These are phyloP conservation scores for Bruchidius siliquastri DNA, from an alignment of 2,888 invertebrate genomes.

Conservation along the genomic window DNA sequence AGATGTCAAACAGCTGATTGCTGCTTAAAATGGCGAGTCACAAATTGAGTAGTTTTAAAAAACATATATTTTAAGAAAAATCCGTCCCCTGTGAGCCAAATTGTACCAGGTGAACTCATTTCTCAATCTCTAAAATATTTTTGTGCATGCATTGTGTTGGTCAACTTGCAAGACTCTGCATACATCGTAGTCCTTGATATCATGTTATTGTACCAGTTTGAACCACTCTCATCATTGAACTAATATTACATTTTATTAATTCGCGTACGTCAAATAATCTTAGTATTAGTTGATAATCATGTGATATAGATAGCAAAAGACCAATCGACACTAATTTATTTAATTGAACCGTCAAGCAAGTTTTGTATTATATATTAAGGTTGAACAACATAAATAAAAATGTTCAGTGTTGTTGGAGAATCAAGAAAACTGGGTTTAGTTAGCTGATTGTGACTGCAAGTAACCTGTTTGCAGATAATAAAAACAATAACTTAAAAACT, in stretches of 20 bases:
- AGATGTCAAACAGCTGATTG: slow-evolving; percentile 38
- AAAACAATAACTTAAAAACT: not conserved
- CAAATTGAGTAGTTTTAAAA: slow-evolving; percentile 28
- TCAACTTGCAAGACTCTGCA: not conserved
- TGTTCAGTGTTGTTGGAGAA: not conserved
- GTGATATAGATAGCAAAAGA: slow-evolving; percentile 20
- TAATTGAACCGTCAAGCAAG: slow-evolving; percentile 13
- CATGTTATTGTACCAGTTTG: slow-evolving; percentile 25
- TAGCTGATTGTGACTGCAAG: not conserved
- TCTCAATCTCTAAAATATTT: slow-evolving; percentile 11
- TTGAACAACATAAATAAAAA: not conserved
- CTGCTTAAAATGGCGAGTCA: slow-evolving; percentile 40
- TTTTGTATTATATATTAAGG: not conserved
- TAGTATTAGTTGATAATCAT: slow-evolving; percentile 15
- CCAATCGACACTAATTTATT: slow-evolving; percentile 37
- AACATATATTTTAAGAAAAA: slow-evolving; percentile 34
- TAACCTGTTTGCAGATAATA: not conserved
- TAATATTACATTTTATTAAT: slow-evolving; percentile 14
- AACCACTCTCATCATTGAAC: slow-evolving; percentile 23
- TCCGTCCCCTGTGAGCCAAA: slow-evolving; percentile 32
- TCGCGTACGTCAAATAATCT: slow-evolving; percentile 11
- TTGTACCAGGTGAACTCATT: slow-evolving; percentile 15
- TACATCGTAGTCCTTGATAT: not conserved
- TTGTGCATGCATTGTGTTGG: not conserved
- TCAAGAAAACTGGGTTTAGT: not conserved